Evolutionary conservation across 2,797 vertebrate genomes (phyloP).

Genomic region (Enteromius viviparus): DNA sequence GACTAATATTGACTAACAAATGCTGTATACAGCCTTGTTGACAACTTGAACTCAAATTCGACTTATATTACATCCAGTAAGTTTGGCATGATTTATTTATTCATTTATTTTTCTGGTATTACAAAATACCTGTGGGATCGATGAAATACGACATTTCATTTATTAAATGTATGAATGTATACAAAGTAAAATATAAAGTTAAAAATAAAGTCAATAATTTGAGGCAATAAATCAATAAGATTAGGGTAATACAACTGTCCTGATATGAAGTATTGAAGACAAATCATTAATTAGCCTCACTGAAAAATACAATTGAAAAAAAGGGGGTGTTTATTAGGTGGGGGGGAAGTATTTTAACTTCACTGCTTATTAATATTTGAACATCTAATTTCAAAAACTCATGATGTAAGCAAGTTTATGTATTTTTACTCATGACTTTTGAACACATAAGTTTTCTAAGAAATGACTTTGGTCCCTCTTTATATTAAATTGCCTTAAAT

Average conservation of each 20-base stretch:
- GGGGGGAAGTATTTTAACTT: not conserved
- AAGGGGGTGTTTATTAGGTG: not conserved
- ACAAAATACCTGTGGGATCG: not conserved
- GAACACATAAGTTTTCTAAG: not conserved
- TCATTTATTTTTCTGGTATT: not conserved
- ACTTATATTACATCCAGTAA: not conserved
- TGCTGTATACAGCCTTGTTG: constrained; percentile 11
- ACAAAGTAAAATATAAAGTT: not conserved
- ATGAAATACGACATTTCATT: not conserved
- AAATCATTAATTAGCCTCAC: not conserved
- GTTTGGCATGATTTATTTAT: not conserved
- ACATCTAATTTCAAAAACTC: not conserved
- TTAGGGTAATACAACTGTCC: not conserved
- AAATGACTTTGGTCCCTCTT: not conserved
- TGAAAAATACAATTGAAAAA: not conserved
- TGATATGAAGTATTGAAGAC: not conserved
- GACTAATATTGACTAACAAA: constrained; percentile 44
- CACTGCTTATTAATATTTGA: not conserved
- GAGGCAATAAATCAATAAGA: not conserved
- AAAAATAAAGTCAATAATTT: not conserved
- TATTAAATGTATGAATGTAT: not conserved
- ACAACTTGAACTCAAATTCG: constrained; percentile 8
- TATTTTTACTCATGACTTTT: not conserved
- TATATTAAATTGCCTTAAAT: not conserved
- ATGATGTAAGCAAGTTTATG: not conserved